Evolutionary conservation across 2,113 vertebrate genomes (phyloP), one percentile per base, ranked within the genome.

Genomic region (Apodemus speciosus): DNA sequence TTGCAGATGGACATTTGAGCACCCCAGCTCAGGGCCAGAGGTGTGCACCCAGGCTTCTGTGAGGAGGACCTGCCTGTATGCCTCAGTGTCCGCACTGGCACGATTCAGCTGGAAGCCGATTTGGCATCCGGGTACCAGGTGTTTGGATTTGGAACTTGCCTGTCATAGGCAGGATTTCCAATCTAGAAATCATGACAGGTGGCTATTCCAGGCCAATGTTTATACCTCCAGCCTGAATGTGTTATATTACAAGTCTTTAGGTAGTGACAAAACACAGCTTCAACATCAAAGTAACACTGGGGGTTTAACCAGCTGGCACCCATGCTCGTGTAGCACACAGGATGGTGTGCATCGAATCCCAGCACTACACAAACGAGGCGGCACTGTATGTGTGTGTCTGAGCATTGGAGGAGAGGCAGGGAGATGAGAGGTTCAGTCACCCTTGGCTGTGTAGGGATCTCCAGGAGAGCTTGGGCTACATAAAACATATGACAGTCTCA

Each of bases 21-120:
- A 97, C 98, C 98, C 97, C 95, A 96, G 97, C 94, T 95, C 96
- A 98, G 97, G 98, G 98, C 98, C 98, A 98, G 93, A 98, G 98
- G 97, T 98, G 97, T 96, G 94, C 76, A 79, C 96, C 86, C 92
- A 92, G 96, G 96, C 97, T 97, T 96, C 96, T 98, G 80, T 53
- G 92, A 98, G 97, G 96, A 97, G 96, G 93, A 97, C 97, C 97
- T 73, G 62, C 96, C 91, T 96, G 95, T 97, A 97, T 97, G 97
- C 93, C 95, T 97, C 97, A 96, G 75, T 95, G 96, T 95, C 87
- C 81, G 46, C 71, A 83, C 88, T 93, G 90, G 90, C 60, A 75
- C 95, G 94, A 95, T 96, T 96, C 89, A 85, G 79, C 2, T 3
- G 2, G 79, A 80, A 72, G 58, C 80, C n/a, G 35, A 68, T 75